phyloP scores from a whole-genome alignment of 2,888 invertebrate genomes.

The Tenthredo scrophulariae region DNA sequence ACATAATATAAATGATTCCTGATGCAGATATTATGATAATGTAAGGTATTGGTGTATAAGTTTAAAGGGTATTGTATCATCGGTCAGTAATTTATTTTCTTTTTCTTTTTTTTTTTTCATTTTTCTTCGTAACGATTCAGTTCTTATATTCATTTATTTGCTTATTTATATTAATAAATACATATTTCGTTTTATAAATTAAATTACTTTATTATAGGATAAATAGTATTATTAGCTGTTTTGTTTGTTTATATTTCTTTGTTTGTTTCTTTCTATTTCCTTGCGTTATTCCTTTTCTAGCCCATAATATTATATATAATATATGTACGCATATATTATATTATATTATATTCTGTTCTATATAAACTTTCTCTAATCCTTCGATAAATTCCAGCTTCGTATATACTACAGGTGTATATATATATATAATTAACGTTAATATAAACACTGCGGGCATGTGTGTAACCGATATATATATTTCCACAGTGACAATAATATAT shows the following conservation, averaged over 20 bases:
- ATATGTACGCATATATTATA: background rate
- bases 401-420: no score
- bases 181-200: slow-evolving; percentile 78
- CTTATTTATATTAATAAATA: slow-evolving; percentile 79
- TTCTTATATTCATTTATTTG: slow-evolving; percentile 65
- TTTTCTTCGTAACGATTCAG: slow-evolving; percentile 45
- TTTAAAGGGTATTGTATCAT: background rate
- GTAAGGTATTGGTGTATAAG: background rate
- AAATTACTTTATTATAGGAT: slow-evolving; percentile 78
- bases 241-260: background rate
- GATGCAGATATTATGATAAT: no score
- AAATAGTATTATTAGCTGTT: slow-evolving; percentile 53
- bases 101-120: background rate
- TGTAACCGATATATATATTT: background rate
- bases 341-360: background rate
- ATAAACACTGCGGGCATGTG: no score
- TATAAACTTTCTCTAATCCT: background rate
- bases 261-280: background rate
- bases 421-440: no score
- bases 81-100: background rate
- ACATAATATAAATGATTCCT: no score
- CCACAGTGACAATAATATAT: background rate
- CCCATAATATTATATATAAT: slow-evolving; percentile 18
- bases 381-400: no score
- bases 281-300: background rate